These are phyloP conservation scores for Antechinus stuartii DNA, from an alignment of 2,113 vertebrate species.

Conservation along the genomic window DNA sequence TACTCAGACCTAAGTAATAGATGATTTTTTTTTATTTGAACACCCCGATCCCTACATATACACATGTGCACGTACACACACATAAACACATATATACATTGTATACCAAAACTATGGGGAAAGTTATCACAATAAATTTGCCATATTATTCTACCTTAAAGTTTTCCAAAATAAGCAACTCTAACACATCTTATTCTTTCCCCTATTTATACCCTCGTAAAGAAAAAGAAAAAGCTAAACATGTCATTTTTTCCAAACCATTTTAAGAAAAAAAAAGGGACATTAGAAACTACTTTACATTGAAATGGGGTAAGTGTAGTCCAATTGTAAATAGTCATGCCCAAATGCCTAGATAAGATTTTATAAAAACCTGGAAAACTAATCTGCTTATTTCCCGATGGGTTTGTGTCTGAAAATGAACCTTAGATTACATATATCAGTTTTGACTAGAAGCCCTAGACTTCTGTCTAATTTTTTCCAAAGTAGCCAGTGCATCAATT, in stretches of 20 bases:
- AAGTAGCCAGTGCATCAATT: neutral
- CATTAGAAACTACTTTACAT: neutral
- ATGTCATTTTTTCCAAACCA: neutral
- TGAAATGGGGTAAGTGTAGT: neutral
- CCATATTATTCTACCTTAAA: neutral
- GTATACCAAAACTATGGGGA: neutral
- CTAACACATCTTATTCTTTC: neutral
- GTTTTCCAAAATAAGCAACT: neutral
- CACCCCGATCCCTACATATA: neutral
- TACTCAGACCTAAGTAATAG: neutral
- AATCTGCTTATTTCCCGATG: neutral
- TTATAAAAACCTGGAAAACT: neutral
- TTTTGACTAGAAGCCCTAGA: neutral
- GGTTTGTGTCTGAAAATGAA: neutral
- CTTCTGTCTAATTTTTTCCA: neutral
- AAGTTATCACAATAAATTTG: neutral
- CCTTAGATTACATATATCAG: neutral
- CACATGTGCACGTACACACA: neutral
- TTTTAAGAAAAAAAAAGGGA: neutral
- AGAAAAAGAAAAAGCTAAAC: neutral
- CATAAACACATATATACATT: neutral
- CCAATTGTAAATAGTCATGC: neutral
- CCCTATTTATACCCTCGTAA: neutral
- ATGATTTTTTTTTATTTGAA: neutral
- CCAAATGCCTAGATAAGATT: neutral